These are phyloP conservation scores for Arge pagana DNA, from an alignment of 2,888 invertebrate species.

Conservation along the genomic window DNA sequence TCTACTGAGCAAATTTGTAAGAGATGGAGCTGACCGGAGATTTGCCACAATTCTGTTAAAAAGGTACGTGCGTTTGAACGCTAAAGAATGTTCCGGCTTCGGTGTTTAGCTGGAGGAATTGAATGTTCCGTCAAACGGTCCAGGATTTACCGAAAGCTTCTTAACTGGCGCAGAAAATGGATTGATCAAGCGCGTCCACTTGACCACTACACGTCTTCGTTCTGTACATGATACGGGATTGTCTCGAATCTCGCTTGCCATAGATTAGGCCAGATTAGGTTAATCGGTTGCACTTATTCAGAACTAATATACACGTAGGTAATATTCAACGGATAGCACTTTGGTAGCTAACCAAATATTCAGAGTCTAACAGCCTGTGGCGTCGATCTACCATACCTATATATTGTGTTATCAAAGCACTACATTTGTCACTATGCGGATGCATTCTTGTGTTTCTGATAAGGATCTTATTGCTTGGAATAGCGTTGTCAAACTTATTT, in stretches of 20 bases:
- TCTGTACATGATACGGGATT: slow-evolving; percentile 12
- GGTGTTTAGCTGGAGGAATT: not conserved
- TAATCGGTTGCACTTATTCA: not conserved
- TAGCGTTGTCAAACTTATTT: no score
- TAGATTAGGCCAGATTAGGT: slow-evolving; percentile 22
- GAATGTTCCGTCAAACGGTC: not conserved
- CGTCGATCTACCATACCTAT: not conserved
- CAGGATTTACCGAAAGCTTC: not conserved
- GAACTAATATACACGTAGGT: not conserved
- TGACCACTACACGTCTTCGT: slow-evolving; percentile 8
- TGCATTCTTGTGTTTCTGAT: not conserved
- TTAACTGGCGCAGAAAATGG: slow-evolving; percentile 1
- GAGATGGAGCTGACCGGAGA: slow-evolving; percentile 50
- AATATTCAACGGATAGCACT: not conserved
- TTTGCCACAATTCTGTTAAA: slow-evolving; percentile 40
- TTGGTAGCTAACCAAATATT: not conserved
- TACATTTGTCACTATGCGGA: not conserved
- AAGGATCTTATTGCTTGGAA: no score
- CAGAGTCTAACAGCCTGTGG: not conserved
- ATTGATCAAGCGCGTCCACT: slow-evolving; percentile 14
- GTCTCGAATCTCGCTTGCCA: not conserved
- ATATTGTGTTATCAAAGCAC: not conserved
- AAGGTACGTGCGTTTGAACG: slow-evolving; percentile 33
- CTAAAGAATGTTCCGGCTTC: slow-evolving; percentile 15
- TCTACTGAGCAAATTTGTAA: slow-evolving; percentile 47